Evolutionary conservation across 2,888 invertebrate species (phyloP), one percentile per base, ranked within the genome.

Genomic region (Anoncus sp.): DNA sequence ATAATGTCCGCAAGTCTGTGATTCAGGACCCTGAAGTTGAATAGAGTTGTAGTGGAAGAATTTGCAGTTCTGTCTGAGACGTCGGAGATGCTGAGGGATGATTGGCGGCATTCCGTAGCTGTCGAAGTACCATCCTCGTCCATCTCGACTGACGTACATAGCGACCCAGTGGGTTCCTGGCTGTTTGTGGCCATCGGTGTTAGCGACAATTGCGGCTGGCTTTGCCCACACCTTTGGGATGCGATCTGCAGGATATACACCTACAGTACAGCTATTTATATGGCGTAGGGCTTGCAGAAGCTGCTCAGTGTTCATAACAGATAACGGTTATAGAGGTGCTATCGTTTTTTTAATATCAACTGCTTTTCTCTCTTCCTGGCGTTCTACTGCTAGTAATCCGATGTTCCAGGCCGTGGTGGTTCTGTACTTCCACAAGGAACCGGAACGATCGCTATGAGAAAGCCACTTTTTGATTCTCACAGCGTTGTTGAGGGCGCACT

Each of bases 1-100:
- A 51, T 63, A 73, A 40, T 63, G 35, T n/a, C 73, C 65, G 35
- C 65, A 73, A 7, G 49, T 22, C 22, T 31, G 40, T 16, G 63
- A 72, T 35, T 51, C 31, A n/a, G 43, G 38, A 20, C 22, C 40
- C 22, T 72, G 72, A 6, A 72, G 51, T 35, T 65, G 60, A 20
- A 5, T n/a, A 3, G 18, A 22, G 51, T 63, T 72, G 38, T 10
- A 62, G 1, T 51, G 27, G 24, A 24, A 65, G 31, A 22, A 20
- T 24, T 9, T 22, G 1, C 62, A 51, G 47, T 62, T 62, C 18
- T 43, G 10, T 18, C 62, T 38, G 51, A 71, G 45, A n/a, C 62
- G 35, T 12, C 5, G 14, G 47, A 59, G 22, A 70, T 60, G 70
- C 18, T 70, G 70, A 3, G 22, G n/a, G 18, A 49, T 31, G 47